These are phyloP conservation scores for Calcarius lapponicus DNA, from an alignment of 2,797 vertebrate species.

Conservation along the genomic window DNA sequence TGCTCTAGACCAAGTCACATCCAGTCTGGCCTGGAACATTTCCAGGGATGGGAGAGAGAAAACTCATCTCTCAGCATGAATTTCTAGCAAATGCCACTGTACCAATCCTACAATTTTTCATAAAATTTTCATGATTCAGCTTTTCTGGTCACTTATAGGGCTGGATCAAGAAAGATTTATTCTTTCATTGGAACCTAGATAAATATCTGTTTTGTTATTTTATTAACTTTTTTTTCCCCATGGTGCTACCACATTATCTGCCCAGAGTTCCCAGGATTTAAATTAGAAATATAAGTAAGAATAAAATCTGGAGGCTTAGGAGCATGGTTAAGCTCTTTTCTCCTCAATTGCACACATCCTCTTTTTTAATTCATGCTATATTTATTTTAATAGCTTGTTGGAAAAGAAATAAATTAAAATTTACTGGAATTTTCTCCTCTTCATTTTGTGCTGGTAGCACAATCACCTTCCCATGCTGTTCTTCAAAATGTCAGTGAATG, in stretches of 20 bases:
- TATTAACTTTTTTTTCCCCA: not conserved
- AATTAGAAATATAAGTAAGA: not conserved
- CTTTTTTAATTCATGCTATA: not conserved
- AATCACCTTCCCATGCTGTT: not conserved
- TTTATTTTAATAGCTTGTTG: not conserved
- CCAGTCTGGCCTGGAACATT: not conserved
- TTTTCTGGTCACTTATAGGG: not conserved
- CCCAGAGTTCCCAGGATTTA: not conserved
- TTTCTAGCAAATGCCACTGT: not conserved
- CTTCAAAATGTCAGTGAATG: not conserved
- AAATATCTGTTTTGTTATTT: not conserved
- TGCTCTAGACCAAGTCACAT: not conserved
- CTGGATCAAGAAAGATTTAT: not conserved
- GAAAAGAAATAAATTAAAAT: not conserved
- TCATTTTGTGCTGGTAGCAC: not conserved
- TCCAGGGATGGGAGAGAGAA: not conserved
- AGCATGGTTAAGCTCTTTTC: not conserved
- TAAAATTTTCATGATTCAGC: not conserved
- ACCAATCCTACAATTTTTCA: fast-evolving
- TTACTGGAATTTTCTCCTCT: not conserved
- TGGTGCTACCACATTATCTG: not conserved
- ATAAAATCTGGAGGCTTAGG: not conserved
- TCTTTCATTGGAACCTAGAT: not conserved
- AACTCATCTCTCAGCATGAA: not conserved
- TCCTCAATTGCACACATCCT: not conserved